Base-by-base conservation (phyloP, 2,888 invertebrate species). In the Empis livida region DNA sequence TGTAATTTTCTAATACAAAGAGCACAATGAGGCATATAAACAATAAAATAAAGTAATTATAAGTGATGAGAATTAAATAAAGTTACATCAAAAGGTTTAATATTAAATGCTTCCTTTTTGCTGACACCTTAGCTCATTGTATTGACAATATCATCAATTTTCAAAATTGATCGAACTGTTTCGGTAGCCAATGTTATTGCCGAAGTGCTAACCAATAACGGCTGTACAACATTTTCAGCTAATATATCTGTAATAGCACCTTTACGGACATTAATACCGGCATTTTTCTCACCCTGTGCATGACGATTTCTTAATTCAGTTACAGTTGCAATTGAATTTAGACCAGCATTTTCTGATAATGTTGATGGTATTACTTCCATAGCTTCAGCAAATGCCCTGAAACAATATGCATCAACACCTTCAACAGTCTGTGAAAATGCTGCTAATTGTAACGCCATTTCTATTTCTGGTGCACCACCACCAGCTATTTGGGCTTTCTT, bases 401-500 rank as follows among this genome's bases (percentile, higher is more conserved):
- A 82, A 64, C 96, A 96, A 69, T 97, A 96, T 51, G 94, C 90
- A 65, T 94, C 92, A 44, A 94, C 86, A 46, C 96, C 97, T 45
- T 84, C 82, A 37, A 92, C 77, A 2, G 84, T 80, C 59, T 92
- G 82, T 0, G 96, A 83, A 53, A 83, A 75, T 17, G 85, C 80
- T 9, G 85, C 82, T 46, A 99, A 73, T 49, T 82, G 82, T 30
- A 94, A 73, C 0, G 95, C 86, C 52, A 97, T 76, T 65, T 96
- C 94, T 53, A 92, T 95, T 74, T 99, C 99, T 5, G 97, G 95
- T 13, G 96, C 94, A 42, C 97, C 99, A 43, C 97, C 99, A 51
- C 99, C 99, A 46, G 94, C 86, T 66, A 96, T 82, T 57, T 95
- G 73, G 41, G 91, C 91, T 50, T 83, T 83, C 54, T 94, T 86